phyloP scores from a whole-genome alignment of 2,888 invertebrate genomes.

The Catocala nupta region DNA sequence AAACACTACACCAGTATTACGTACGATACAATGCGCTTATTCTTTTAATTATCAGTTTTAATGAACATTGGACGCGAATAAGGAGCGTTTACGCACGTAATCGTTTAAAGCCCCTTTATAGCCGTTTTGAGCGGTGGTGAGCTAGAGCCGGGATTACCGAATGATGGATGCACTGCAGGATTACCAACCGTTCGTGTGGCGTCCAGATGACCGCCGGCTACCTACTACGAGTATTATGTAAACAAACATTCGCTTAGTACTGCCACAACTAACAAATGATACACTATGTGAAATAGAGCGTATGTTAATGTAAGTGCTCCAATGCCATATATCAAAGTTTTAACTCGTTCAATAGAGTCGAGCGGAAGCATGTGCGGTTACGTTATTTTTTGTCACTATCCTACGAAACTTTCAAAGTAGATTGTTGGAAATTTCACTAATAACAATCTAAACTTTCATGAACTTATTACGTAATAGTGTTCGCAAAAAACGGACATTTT shows the following conservation, averaged over 20 bases:
- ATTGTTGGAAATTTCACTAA: neutral
- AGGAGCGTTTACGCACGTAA: slow-evolving; percentile 72
- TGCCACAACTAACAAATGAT: slow-evolving; percentile 48
- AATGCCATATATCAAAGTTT: slow-evolving; percentile 25
- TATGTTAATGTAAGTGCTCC: slow-evolving; percentile 41
- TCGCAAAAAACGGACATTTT: slow-evolving; percentile 1
- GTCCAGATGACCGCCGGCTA: slow-evolving; percentile 55
- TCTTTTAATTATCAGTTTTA: slow-evolving; percentile 61
- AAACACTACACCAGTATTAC: slow-evolving; percentile 21
- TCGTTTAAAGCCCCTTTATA: slow-evolving; percentile 72
- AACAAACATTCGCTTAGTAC: slow-evolving; percentile 46
- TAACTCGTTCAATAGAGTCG: slow-evolving; percentile 19
- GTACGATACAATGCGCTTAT: slow-evolving; percentile 25
- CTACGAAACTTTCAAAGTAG: neutral
- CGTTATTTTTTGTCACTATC: slow-evolving; percentile 17
- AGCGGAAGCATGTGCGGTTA: slow-evolving; percentile 14
- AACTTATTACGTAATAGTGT: slow-evolving; percentile 11
- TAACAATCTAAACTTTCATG: slow-evolving; percentile 13
- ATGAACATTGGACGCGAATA: slow-evolving; percentile 63
- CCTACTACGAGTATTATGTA: slow-evolving; percentile 43
- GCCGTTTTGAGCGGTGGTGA: slow-evolving; percentile 72
- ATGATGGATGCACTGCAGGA: slow-evolving; percentile 77
- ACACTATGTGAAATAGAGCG: slow-evolving; percentile 37
- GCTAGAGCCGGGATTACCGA: slow-evolving; percentile 71
- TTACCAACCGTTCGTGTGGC: slow-evolving; percentile 65